Conservation (phyloP, 2,113 vertebrate species). For the Globicephala melas region DNA sequence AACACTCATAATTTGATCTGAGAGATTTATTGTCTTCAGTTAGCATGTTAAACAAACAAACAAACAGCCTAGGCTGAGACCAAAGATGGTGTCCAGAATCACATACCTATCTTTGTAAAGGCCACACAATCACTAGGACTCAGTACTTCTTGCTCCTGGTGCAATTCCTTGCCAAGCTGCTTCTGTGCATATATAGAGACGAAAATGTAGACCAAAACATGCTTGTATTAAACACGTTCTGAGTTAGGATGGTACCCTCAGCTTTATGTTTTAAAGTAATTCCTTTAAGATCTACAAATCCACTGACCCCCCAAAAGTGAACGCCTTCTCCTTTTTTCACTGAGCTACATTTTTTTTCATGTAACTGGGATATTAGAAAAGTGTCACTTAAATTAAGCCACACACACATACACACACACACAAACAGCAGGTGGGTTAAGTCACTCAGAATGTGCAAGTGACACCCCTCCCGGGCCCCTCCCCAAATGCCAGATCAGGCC, state of each 20-base stretch:
- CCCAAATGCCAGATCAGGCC: slow-evolving; percentile 65
- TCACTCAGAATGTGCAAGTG: slow-evolving; percentile 3
- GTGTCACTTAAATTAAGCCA: background rate
- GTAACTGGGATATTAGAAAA: background rate
- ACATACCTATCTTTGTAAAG: background rate
- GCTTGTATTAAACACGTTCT: background rate
- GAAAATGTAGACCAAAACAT: background rate
- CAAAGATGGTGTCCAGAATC: background rate
- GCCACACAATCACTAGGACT: background rate
- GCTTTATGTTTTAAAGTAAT: background rate
- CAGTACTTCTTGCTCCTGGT: background rate
- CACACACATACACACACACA: background rate
- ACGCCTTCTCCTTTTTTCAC: background rate
- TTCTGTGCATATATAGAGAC: background rate
- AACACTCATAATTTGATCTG: background rate
- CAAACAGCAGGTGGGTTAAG: slow-evolving; percentile 47
- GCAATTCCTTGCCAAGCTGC: background rate
- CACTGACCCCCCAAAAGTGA: background rate
- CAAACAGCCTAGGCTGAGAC: background rate
- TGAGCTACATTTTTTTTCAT: background rate
- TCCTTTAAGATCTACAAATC: background rate
- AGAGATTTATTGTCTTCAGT: background rate
- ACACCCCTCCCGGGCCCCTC: slow-evolving; percentile 19
- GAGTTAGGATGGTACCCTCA: background rate
- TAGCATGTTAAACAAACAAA: background rate